Conservation (phyloP, 2,113 vertebrate genomes). For the Oncorhynchus tshawytscha region DNA sequence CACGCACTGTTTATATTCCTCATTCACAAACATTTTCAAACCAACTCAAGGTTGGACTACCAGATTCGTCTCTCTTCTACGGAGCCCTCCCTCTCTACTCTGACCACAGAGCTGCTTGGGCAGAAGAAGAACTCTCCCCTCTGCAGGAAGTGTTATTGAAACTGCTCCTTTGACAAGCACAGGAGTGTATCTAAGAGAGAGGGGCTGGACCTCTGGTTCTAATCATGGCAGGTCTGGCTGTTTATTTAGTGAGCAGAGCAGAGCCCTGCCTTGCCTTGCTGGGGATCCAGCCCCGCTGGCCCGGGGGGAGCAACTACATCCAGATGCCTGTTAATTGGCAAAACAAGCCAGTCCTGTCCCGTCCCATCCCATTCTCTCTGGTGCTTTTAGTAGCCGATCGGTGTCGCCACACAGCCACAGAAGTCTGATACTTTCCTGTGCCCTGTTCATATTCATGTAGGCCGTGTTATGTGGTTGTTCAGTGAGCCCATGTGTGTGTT, state of each 20-base stretch:
- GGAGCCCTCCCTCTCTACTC: conserved; percentile 22
- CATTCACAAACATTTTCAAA: not conserved
- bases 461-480: not conserved
- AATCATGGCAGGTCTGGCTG: conserved; percentile 54
- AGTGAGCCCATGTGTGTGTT: not conserved
- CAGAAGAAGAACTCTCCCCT: conserved; percentile 15
- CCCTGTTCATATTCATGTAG: not conserved
- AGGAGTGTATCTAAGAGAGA: conserved; percentile 32
- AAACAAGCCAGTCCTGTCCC: conserved; percentile 32
- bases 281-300: conserved; percentile 42
- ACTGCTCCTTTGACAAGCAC: conserved; percentile 53
- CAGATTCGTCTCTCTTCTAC: conserved; percentile 12
- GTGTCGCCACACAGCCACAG: conserved; percentile 8
- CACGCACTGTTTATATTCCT: not conserved
- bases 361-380: conserved; percentile 31
- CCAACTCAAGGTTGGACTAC: conserved; percentile 18
- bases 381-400: not conserved
- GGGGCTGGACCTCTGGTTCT: conserved; percentile 57
- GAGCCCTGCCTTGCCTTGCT: conserved; percentile 31
- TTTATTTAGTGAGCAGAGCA: conserved; percentile 63
- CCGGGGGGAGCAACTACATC: conserved; percentile 54
- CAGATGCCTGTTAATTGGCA: conserved; percentile 67
- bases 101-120: conserved; percentile 8
- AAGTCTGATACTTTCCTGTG: not conserved
- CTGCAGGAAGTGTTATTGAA: conserved; percentile 50